These are phyloP conservation scores for Chiridota heheva DNA, from an alignment of 35 echinoderm and acorn worm genomes.

Conservation along the genomic window DNA sequence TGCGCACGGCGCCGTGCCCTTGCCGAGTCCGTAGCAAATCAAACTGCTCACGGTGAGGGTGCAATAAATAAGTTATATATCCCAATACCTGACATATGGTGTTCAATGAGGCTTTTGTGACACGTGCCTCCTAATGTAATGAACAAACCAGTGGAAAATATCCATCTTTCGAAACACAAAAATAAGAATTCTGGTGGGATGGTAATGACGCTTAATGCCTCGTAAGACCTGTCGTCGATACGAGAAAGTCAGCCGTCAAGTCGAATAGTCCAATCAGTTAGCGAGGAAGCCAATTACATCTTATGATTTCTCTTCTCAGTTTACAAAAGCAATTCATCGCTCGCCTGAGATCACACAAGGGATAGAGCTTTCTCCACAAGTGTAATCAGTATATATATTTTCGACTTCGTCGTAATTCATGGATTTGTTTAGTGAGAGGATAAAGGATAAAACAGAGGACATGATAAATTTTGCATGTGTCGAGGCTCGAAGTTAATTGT, in stretches of 20 bases:
- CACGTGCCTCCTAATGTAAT: constrained; percentile 54
- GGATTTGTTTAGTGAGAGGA: constrained; percentile 41
- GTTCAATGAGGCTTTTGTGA: constrained; percentile 46
- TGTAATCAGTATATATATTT: constrained; percentile 41
- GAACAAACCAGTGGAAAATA: constrained; percentile 51
- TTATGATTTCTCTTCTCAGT: constrained; percentile 21
- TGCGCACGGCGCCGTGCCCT: too few relatives aligned
- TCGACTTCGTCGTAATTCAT: constrained; percentile 53
- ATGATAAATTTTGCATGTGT: constrained; percentile 60
- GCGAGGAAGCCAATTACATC: constrained; percentile 40
- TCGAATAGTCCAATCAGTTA: constrained; percentile 22
- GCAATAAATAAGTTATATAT: constrained; percentile 37
- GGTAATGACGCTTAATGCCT: constrained; percentile 34
- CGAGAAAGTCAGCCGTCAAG: constrained; percentile 50
- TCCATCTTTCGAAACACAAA: constrained; percentile 20
- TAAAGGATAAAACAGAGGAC: constrained; percentile 43
- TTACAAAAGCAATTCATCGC: constrained; percentile 60
- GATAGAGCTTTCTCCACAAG: constrained; percentile 38
- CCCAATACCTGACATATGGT: constrained; percentile 49
- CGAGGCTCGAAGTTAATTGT: constrained; percentile 35
- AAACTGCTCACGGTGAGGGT: too few relatives aligned
- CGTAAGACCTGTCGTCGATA: constrained; percentile 15
- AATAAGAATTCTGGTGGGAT: constrained; percentile 34
- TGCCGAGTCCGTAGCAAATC: too few relatives aligned
- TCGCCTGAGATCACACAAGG: constrained; percentile 56